Evolutionary conservation across 2,113 vertebrate genomes (phyloP), one percentile per base, ranked within the genome.

Genomic region (Speoplatyrhinus poulsoni): DNA sequence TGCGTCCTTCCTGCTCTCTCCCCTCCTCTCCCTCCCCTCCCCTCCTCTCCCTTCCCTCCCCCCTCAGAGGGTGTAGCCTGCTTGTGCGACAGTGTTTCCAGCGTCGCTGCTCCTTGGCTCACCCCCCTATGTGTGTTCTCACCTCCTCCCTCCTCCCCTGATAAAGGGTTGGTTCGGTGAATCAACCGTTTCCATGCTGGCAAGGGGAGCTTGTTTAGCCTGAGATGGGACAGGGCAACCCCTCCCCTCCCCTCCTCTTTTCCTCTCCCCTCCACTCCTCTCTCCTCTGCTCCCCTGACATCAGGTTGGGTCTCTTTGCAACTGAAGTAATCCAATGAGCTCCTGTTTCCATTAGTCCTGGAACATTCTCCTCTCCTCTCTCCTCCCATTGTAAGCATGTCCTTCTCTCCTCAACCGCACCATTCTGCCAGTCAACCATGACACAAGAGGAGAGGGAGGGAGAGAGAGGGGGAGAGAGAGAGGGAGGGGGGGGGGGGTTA

Each of bases 201-300:
- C 19, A 1, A 19, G 19, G 19, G 19, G 26, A 26, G 26, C 26
- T 26, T 26, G 26, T 26, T 26, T 26, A 26, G 26, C 26, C 26
- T 26, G 26, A 26, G 26, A 2, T 2, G 26, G 26, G 26, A 26
- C 2, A 2, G 26, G 26, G 2, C 1, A 26, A 26, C 62, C 12
- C 61, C 67, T 72, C 49, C 64, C 15, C 75, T 46, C 62, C 19
- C 32, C 65, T 48, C 49, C 15, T 54, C 47, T 57, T 46, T 19
- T 33, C 62, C 17, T n/a, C 52, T 1, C n/a, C 3, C 13, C 52
- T n/a, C 15, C n/a, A 15, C 12, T 54, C 13, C n/a, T 6, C n/a
- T 15, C 57, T 70, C 53, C 48, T 60, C 57, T 41, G 9, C 48
- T 33, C 19, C 48, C 62, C 19, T 19, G 16, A 6, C 17, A 26